A percentile compares a stretch with the other conserved stretches of the same genome.
phyloP scores from a whole-genome alignment of 2,888 invertebrate species.

The Microdon myrmicae region DNA sequence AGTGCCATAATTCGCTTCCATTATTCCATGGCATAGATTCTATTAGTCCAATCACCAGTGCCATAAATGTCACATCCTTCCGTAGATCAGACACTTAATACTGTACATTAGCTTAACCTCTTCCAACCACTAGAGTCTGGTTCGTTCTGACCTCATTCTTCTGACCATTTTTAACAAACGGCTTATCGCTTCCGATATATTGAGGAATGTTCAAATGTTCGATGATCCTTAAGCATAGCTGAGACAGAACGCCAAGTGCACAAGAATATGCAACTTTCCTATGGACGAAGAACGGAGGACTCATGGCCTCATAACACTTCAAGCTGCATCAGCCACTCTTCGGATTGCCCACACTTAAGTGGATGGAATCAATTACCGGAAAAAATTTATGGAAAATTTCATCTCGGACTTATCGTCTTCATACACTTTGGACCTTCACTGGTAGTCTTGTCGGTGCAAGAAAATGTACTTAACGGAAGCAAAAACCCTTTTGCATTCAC shows the following conservation, averaged over 20 bases:
- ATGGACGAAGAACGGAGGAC: background rate
- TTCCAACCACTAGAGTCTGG: constrained; percentile 1
- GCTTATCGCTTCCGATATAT: constrained; percentile 45
- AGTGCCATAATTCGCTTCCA: constrained; percentile 29
- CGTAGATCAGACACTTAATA: constrained; percentile 33
- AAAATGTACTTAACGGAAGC: constrained; percentile 14
- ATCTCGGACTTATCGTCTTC: constrained; percentile 42
- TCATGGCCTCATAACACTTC: too few relatives aligned
- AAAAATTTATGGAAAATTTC: constrained; percentile 51
- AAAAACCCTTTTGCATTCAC: too few relatives aligned
- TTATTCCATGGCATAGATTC: constrained; percentile 27
- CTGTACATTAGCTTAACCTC: constrained; percentile 37
- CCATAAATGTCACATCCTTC: constrained; percentile 49
- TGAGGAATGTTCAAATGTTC: constrained; percentile 30
- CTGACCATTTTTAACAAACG: constrained; percentile 35
- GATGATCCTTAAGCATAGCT: background rate
- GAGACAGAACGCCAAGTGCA: constrained; percentile 42
- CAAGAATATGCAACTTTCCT: background rate
- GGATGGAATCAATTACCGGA: constrained; percentile 50
- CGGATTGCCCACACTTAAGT: constrained; percentile 28
- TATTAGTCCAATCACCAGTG: constrained; percentile 42
- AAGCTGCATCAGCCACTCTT: background rate
- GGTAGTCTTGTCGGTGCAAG: too few relatives aligned
- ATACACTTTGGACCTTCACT: too few relatives aligned
- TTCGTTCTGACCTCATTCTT: constrained; percentile 24